A percentile compares a stretch with the other conserved stretches of the same genome.
phyloP scores from a whole-genome alignment of 2,888 invertebrate genomes.

The Drosophila trichaetosa region DNA sequence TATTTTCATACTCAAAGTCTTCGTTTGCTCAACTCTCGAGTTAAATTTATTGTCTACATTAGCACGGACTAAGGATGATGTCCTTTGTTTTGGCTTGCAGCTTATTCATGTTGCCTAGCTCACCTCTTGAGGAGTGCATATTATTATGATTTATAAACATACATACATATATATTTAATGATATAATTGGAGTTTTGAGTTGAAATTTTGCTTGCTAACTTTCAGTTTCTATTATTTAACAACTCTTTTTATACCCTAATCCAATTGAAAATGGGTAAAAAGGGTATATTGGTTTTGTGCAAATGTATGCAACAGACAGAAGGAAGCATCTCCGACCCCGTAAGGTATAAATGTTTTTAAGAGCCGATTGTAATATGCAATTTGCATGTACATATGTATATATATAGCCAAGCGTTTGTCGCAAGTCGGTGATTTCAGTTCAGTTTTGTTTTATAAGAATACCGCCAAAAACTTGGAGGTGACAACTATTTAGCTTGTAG shows the following conservation, averaged over 20 bases:
- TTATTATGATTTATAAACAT: not conserved
- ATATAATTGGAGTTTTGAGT: not conserved
- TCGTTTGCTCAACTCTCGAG: slow-evolving; percentile 46
- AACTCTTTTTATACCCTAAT: too few species aligned
- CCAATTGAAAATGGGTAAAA: not conserved
- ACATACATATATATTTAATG: not conserved
- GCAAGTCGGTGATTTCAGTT: too few species aligned
- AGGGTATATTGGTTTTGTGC: not conserved
- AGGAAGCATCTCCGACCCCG: not conserved
- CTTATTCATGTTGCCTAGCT: slow-evolving; percentile 33
- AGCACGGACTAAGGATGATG: slow-evolving; percentile 21
- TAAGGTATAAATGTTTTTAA: not conserved
- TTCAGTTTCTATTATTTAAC: not conserved
- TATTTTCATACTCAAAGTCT: slow-evolving; percentile 27
- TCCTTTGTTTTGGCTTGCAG: slow-evolving; percentile 17
- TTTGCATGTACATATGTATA: too few species aligned
- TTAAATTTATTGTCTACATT: slow-evolving; percentile 22
- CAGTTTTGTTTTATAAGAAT: not conserved
- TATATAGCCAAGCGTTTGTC: too few species aligned
- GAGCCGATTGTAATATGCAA: not conserved
- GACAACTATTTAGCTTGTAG: slow-evolving; percentile 2
- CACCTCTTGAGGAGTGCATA: not conserved
- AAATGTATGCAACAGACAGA: not conserved
- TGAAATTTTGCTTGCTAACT: not conserved
- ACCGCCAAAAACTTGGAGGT: not conserved